phyloP scores from a whole-genome alignment of 2,888 invertebrate genomes.

The Brachyopa scutellaris region DNA sequence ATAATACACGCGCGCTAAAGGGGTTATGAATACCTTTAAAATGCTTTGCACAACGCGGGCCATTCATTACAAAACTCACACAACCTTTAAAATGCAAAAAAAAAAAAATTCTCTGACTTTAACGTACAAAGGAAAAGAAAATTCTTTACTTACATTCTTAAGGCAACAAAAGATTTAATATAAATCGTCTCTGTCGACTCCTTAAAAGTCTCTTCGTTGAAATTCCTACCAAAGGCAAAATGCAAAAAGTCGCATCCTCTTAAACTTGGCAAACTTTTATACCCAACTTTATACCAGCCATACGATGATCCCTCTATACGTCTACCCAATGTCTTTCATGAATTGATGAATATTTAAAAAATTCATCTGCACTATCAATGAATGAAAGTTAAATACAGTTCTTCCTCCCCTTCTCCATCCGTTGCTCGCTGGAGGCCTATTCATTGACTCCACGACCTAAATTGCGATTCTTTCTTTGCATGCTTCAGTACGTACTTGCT shows the following conservation, averaged over 20 bases:
- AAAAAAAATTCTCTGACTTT: no score
- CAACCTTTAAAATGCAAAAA: no score
- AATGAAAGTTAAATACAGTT: constrained; percentile 6
- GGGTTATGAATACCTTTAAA: no score
- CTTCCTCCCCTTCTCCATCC: not conserved
- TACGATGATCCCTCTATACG: no score
- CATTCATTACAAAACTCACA: no score
- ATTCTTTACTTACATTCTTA: no score
- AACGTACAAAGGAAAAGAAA: no score
- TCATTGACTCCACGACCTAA: constrained; percentile 62
- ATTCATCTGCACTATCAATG: constrained; percentile 10
- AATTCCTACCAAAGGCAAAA: not conserved
- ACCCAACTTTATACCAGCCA: no score
- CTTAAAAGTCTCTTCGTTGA: not conserved
- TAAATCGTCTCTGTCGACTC: not conserved
- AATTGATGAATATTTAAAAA: constrained; percentile 41
- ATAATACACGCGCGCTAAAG: no score
- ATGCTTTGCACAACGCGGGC: no score
- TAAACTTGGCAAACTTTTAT: constrained; percentile 1
- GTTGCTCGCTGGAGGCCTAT: constrained; percentile 27
- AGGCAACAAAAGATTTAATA: not conserved
- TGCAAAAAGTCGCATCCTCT: not conserved
- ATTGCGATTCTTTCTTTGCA: constrained; percentile 23
- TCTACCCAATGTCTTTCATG: not conserved
- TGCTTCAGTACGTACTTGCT: constrained; percentile 4